Base-by-base conservation (phyloP, 2,888 invertebrate genomes). In the Pandemis heparana region DNA sequence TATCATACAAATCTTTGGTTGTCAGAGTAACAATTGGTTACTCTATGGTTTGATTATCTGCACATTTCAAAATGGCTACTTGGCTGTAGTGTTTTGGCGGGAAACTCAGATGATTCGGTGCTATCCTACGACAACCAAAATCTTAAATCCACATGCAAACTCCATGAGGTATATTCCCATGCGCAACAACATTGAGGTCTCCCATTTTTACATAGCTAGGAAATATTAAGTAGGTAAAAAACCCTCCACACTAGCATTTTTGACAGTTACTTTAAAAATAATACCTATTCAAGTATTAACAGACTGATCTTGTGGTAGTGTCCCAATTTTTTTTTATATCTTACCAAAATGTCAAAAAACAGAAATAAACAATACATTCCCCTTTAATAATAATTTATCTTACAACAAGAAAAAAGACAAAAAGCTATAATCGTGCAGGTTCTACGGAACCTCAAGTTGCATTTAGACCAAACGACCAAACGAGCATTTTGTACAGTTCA, bases 201-300 rank as follows among this genome's bases (percentile, higher is more conserved):
- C 82, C 85, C 85, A 80, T 87, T 85, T 85, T 85, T 85, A 83
- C 39, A 83, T 87, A 90, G 87, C 88, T 90, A 92, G 86, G 87
- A 89, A 89, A 86, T 76, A 80, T 75, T 77, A 85, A 86, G 86
- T 89, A 92, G 91, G 92, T 92, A 92, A 90, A 92, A 92, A 92
- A 90, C 83, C 84, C 85, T 87, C 80, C 81, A 82, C 81, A 77
- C 85, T 88, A 86, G 85, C 85, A 86, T 84, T 85, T 85, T 88
- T 83, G 87, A 85, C 86, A 83, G 85, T 88, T 88, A 89, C 85
- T 67, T 71, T 62, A 41, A 64, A 67, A 75, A 71, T 71, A 39
- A 75, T 75, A 75, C 62, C 59, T 63, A 70, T 61, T 48, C 60
- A 70, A 70, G 67, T 70, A 66, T 81, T 82, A 85, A 86, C 85